Conservation (phyloP, 2,113 vertebrate species). For the Tachysurus fulvidraco region DNA sequence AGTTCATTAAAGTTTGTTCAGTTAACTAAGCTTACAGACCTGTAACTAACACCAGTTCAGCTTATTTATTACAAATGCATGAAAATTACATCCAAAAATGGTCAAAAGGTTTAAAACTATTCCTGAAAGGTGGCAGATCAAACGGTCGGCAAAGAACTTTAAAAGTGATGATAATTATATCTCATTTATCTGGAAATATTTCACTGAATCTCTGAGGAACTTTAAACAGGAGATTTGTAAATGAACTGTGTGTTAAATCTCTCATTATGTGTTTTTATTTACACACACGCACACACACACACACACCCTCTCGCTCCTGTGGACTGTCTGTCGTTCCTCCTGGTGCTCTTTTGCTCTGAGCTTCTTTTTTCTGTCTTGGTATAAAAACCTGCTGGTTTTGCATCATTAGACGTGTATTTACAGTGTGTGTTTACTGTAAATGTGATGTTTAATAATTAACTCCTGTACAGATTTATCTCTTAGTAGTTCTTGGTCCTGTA, state of each 20-base stretch:
- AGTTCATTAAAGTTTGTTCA: not conserved
- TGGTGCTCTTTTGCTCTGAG: not conserved
- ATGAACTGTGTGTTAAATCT: not conserved
- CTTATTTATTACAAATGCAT: too few species aligned
- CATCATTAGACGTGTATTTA: not conserved
- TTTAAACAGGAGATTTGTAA: not conserved
- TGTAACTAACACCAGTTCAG: not conserved
- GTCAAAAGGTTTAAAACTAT: too few species aligned
- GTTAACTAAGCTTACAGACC: not conserved
- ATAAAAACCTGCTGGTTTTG: not conserved
- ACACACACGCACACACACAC: not conserved
- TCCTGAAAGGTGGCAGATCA: too few species aligned
- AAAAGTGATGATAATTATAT: not conserved
- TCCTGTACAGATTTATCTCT: not conserved
- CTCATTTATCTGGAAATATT: not conserved
- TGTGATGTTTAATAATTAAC: not conserved
- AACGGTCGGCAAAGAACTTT: too few species aligned
- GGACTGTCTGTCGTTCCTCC: not conserved
- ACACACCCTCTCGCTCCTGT: not conserved
- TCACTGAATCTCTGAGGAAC: not conserved
- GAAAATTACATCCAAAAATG: too few species aligned
- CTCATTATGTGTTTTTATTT: not conserved
- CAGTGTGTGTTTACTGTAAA: not conserved
- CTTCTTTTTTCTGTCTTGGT: not conserved
- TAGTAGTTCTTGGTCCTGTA: not conserved